These are phyloP conservation scores for Psammodynastes pulverulentus DNA, from an alignment of 2,113 vertebrate species.

Conservation along the genomic window DNA sequence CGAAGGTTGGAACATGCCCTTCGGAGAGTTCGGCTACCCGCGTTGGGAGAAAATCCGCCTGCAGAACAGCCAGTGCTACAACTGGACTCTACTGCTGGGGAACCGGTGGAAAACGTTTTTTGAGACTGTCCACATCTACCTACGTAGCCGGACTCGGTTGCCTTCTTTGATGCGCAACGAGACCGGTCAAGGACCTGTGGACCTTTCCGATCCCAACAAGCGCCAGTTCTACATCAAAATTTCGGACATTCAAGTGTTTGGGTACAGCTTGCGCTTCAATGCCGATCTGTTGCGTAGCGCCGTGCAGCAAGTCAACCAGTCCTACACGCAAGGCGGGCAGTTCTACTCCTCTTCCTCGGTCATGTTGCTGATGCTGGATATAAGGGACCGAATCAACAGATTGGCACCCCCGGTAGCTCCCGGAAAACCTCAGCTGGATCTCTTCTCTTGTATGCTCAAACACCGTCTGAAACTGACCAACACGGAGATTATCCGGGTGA, in stretches of 20 bases:
- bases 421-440: constrained; percentile 95
- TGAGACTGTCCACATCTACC: constrained; percentile 98
- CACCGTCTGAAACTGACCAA: constrained; percentile 97
- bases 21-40: constrained; percentile 93
- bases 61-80: constrained; percentile 97
- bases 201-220: constrained; percentile 94
- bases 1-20: constrained; percentile 99
- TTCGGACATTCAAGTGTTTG: constrained; percentile 96
- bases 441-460: constrained; percentile 99
- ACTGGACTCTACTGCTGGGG: constrained; percentile 96
- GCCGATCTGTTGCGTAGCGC: constrained; percentile 93
- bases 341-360: constrained; percentile 97
- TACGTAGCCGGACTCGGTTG: constrained; percentile 94
- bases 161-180: constrained; percentile 91
- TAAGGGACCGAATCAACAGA: constrained; percentile 97
- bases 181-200: constrained; percentile 93
- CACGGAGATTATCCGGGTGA: constrained; percentile 97
- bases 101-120: constrained; percentile 99
- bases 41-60: constrained; percentile 95
- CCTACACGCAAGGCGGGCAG: constrained; percentile 93
- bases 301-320: constrained; percentile 98
- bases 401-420: constrained; percentile 92
- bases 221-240: constrained; percentile 99
- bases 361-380: constrained; percentile 96
- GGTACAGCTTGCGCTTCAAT: constrained; percentile 96